phyloP scores from a whole-genome alignment of 1,140 invertebrate genomes.

The Thalassaphorura encarpata region DNA sequence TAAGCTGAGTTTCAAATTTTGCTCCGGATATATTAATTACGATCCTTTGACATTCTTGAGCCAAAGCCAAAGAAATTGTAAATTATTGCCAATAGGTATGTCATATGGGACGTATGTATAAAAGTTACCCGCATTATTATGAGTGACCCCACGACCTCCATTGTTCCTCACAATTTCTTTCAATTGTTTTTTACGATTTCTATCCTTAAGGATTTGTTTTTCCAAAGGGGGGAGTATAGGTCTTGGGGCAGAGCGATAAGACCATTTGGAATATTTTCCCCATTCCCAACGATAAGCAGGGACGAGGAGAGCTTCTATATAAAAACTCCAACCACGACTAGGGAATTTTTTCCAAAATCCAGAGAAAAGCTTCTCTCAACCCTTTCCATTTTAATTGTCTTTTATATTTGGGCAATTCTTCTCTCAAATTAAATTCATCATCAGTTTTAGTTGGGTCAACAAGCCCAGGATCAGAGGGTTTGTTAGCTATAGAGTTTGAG shows the following conservation, averaged over 20 bases:
- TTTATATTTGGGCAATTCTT: background rate
- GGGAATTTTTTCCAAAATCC: constrained; percentile 1
- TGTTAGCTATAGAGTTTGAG: too few relatives aligned
- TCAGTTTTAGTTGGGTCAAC: background rate
- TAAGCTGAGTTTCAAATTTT: constrained; percentile 46
- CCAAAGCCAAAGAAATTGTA: background rate
- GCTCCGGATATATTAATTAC: constrained; percentile 35
- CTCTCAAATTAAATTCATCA: background rate
- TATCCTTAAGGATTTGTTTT: background rate
- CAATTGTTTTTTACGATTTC: background rate
- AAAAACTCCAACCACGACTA: constrained; percentile 5
- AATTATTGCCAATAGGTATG: background rate
- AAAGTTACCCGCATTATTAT: background rate
- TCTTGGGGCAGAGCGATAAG: background rate
- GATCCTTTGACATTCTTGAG: background rate
- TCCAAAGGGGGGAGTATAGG: background rate
- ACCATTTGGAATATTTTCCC: constrained; percentile 5
- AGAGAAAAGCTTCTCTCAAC: background rate
- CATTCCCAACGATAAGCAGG: constrained; percentile 12
- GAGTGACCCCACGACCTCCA: background rate
- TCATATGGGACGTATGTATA: background rate
- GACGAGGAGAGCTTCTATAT: constrained; percentile 7
- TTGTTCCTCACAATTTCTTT: background rate
- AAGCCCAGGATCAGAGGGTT: background rate
- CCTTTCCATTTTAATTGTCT: background rate